Conservation (phyloP, 2,113 vertebrate genomes). For the Halcyon malimbica region DNA sequence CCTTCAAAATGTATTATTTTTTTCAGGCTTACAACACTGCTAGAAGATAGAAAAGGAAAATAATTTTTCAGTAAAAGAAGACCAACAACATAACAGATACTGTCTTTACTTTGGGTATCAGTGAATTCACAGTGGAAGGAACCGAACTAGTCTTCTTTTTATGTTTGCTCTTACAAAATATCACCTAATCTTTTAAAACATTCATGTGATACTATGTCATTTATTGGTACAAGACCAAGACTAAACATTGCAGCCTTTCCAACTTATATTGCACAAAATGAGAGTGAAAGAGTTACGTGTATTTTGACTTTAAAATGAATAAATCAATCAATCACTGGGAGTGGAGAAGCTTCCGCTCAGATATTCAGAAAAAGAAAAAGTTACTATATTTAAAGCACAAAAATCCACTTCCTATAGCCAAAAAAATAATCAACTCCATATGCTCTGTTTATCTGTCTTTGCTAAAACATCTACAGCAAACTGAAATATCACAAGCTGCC, state of each 20-base stretch:
- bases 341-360: background rate
- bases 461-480: background rate
- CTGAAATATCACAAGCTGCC: background rate
- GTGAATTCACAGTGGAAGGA: background rate
- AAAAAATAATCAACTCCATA: constrained; percentile 24
- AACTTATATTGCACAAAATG: background rate
- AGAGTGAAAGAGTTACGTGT: background rate
- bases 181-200: constrained; percentile 27
- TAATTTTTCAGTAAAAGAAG: background rate
- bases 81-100: background rate
- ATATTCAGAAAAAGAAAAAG: constrained; percentile 25
- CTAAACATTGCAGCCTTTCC: background rate
- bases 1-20: constrained; percentile 8
- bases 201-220: constrained; percentile 14
- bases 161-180: constrained; percentile 5
- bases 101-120: background rate
- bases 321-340: background rate
- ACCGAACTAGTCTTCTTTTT: background rate
- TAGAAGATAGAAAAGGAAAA: background rate
- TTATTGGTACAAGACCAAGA: constrained; percentile 35
- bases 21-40: constrained; percentile 1
- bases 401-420: constrained; percentile 31
- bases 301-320: background rate
- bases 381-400: constrained; percentile 30
- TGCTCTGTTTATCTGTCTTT: background rate